Conservation (phyloP, 2,113 vertebrate species). For the Panurus biarmicus region DNA sequence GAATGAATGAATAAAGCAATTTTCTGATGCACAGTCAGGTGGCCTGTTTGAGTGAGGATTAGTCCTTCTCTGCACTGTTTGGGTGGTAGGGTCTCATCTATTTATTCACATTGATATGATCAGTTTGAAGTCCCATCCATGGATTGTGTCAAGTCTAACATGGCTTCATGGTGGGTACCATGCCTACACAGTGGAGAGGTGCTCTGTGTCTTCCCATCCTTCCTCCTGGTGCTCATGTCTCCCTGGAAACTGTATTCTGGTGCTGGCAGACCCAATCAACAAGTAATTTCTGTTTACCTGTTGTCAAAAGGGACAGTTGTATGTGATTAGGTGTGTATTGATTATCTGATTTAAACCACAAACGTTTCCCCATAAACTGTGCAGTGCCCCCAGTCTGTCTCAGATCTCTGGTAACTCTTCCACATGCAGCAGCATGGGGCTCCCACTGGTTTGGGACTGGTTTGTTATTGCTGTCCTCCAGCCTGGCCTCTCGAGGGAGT, state of each 20-base stretch:
- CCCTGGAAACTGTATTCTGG: background rate
- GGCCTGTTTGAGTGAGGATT: background rate
- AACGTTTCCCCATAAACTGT: background rate
- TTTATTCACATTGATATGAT: background rate
- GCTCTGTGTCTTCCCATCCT: background rate
- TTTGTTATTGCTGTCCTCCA: background rate
- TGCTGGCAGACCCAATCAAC: background rate
- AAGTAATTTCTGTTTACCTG: slow-evolving; percentile 7
- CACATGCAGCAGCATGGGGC: accelerated
- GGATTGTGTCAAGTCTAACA: background rate
- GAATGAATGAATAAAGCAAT: background rate
- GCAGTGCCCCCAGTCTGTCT: background rate
- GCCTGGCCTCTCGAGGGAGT: background rate
- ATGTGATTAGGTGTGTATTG: background rate
- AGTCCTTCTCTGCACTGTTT: background rate
- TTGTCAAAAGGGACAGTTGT: slow-evolving; percentile 20
- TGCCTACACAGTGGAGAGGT: background rate
- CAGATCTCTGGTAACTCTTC: background rate
- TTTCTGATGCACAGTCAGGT: background rate
- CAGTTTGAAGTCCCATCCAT: background rate
- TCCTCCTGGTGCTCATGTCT: background rate
- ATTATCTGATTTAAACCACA: background rate
- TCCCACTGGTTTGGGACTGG: accelerated
- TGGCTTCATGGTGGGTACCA: accelerated
- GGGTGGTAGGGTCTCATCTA: background rate